Conservation (phyloP, 2,797 vertebrate species). For the Fundulus diaphanus region DNA sequence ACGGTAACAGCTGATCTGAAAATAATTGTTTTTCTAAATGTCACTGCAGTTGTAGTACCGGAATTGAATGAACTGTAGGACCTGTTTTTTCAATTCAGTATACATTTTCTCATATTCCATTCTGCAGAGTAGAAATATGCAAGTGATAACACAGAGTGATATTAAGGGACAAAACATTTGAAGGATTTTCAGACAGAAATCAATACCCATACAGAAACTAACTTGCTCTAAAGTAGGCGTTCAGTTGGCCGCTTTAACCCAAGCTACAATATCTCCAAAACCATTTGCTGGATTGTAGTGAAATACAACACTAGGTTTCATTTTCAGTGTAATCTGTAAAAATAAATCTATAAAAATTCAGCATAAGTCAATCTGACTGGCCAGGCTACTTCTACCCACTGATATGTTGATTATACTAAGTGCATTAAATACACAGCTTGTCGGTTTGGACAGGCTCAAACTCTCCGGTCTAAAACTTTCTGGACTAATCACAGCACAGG, state of each 20-base stretch:
- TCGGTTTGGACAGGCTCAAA: too few species aligned
- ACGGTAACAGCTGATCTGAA: constrained; percentile 45
- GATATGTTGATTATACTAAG: too few species aligned
- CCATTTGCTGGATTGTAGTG: neutral
- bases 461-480: too few species aligned
- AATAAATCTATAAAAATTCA: neutral
- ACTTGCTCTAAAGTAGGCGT: too few species aligned
- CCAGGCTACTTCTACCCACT: too few species aligned
- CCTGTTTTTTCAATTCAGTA: constrained; percentile 50
- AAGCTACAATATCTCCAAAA: neutral
- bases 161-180: constrained; percentile 33
- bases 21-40: constrained; percentile 69
- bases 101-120: constrained; percentile 55
- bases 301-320: neutral
- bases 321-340: neutral
- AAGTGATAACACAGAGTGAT: constrained; percentile 18
- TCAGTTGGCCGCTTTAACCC: neutral
- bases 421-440: too few species aligned
- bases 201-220: neutral
- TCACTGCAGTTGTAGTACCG: constrained; percentile 55
- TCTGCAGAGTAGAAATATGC: constrained; percentile 27
- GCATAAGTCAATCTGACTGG: too few species aligned
- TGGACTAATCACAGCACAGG: too few species aligned
- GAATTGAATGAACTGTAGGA: constrained; percentile 55
- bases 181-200: constrained; percentile 18